Evolutionary conservation across 2,888 invertebrate genomes (phyloP).

Genomic region (Athrips mouffetella): DNA sequence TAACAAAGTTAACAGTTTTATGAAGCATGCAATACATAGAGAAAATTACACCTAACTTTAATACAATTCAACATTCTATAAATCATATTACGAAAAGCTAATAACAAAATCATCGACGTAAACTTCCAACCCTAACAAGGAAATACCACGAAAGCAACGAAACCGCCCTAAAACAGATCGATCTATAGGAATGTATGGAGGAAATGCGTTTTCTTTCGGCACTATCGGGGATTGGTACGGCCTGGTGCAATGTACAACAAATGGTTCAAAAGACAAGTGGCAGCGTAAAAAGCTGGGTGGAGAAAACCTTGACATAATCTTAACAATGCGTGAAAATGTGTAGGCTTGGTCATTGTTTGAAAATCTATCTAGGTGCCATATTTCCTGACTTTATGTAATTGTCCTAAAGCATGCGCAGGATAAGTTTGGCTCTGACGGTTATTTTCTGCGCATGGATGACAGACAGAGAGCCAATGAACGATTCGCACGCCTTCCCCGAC

Average conservation of each 20-base stretch:
- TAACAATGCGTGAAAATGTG: not conserved
- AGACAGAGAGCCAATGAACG: too few relatives aligned
- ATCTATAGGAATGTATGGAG: slow-evolving; percentile 31
- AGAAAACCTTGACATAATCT: slow-evolving; percentile 14
- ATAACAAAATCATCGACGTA: not conserved
- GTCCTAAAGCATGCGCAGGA: too few relatives aligned
- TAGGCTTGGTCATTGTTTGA: not conserved
- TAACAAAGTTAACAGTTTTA: too few relatives aligned
- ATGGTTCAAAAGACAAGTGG: slow-evolving; percentile 30
- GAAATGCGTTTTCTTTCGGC: slow-evolving; percentile 64
- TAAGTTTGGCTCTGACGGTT: too few relatives aligned
- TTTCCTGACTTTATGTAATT: too few relatives aligned
- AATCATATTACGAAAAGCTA: not conserved
- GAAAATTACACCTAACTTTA: not conserved
- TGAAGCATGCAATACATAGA: not conserved
- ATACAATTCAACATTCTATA: not conserved
- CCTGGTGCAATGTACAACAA: slow-evolving; percentile 34
- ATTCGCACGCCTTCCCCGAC: too few relatives aligned
- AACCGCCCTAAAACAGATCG: too few relatives aligned
- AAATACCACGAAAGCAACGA: not conserved
- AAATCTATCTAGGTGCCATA: too few relatives aligned
- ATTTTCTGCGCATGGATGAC: too few relatives aligned
- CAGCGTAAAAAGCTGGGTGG: slow-evolving; percentile 23
- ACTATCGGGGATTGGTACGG: slow-evolving; percentile 49
- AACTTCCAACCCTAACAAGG: not conserved